Conservation (phyloP, 2,888 invertebrate species). For the Biston stratarius region DNA sequence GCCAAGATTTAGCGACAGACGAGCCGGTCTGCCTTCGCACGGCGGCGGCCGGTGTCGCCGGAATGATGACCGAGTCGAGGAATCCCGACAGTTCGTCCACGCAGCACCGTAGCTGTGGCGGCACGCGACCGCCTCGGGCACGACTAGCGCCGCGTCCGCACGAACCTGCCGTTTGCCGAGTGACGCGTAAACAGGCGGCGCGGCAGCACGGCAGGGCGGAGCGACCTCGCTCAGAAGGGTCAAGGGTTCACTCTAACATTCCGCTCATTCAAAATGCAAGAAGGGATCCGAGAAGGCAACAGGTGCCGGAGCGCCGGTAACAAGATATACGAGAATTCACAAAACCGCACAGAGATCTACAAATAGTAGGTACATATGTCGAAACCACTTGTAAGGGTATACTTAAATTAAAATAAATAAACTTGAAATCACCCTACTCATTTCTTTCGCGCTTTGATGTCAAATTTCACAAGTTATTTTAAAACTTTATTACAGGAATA, state of each 20-base stretch:
- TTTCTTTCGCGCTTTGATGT: conserved; percentile 38
- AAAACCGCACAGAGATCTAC: conserved; percentile 5
- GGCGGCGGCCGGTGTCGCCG: too few species aligned
- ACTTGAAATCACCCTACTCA: conserved; percentile 25
- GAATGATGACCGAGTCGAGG: too few species aligned
- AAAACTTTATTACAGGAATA: conserved; percentile 39
- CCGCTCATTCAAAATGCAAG: conserved; percentile 24
- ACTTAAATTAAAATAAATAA: too few species aligned
- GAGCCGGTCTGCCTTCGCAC: too few species aligned
- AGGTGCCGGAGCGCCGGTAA: conserved; percentile 13
- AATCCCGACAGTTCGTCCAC: too few species aligned
- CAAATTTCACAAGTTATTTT: conserved; percentile 26
- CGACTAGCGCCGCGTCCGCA: too few species aligned
- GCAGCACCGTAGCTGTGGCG: too few species aligned
- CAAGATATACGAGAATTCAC: too few species aligned
- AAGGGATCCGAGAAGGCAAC: conserved; percentile 10
- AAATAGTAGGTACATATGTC: conserved; percentile 5
- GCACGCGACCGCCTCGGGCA: too few species aligned
- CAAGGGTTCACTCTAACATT: conserved; percentile 14
- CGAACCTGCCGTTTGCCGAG: too few species aligned
- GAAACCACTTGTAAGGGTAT: conserved; percentile 8
- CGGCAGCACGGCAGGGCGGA: too few species aligned
- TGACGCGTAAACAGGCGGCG: not conserved
- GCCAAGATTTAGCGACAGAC: too few species aligned
- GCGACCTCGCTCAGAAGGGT: conserved; percentile 9